phyloP scores from a whole-genome alignment of 1,140 invertebrate genomes.

The Piezodorus guildinii region DNA sequence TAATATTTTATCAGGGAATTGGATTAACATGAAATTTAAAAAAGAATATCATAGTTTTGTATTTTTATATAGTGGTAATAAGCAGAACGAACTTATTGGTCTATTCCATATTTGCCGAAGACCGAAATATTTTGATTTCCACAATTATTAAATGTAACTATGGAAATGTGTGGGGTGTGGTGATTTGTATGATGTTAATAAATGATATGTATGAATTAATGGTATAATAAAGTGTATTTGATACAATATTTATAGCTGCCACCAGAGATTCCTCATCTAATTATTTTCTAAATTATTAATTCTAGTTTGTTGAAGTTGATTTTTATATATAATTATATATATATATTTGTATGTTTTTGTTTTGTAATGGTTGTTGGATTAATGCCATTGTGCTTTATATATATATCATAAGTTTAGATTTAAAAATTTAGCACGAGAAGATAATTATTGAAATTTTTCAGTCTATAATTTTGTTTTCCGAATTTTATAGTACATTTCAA shows the following conservation, averaged over 20 bases:
- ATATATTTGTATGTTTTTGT: constrained; percentile 3
- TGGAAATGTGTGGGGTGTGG: constrained; percentile 1
- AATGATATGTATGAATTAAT: not conserved
- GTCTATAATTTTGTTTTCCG: no score
- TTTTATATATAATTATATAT: no score
- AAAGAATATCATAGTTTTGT: constrained; percentile 3
- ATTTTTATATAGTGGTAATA: constrained; percentile 5
- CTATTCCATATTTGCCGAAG: not conserved
- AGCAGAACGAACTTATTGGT: not conserved
- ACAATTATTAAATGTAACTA: not conserved
- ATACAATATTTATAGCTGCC: constrained; percentile 9
- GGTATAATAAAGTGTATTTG: constrained; percentile 1
- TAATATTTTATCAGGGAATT: constrained; percentile 1
- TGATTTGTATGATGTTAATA: not conserved
- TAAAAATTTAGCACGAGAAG: no score
- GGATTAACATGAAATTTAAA: not conserved
- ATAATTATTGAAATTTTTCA: no score
- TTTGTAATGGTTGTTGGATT: constrained; percentile 7
- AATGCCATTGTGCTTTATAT: not conserved
- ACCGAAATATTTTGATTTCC: not conserved
- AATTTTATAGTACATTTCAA: no score
- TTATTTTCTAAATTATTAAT: constrained; percentile 9
- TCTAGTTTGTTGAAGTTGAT: not conserved
- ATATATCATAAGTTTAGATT: no score
- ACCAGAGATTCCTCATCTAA: constrained; percentile 3